Percentiles rank a stretch among this genome's conserved stretches.
These are phyloP conservation scores for Nanorana parkeri DNA, from an alignment of 2,113 vertebrate genomes.

Conservation along the genomic window DNA sequence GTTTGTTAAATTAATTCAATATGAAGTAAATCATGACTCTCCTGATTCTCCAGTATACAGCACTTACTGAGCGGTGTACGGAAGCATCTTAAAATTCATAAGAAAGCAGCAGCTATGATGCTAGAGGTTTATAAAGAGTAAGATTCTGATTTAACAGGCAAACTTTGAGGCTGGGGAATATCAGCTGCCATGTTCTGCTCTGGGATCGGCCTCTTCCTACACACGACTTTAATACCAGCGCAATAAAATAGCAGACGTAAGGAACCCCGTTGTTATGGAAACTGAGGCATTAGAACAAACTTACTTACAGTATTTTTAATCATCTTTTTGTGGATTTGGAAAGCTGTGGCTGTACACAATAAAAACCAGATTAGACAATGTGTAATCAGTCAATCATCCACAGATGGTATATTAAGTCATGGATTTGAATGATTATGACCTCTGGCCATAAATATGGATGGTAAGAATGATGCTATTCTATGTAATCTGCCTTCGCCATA, in stretches of 20 bases:
- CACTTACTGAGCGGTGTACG: too few relatives aligned
- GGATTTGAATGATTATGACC: constrained; percentile 9
- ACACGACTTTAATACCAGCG: background rate
- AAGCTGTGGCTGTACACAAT: constrained; percentile 3
- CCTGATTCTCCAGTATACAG: too few relatives aligned
- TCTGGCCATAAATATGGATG: background rate
- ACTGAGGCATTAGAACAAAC: constrained; percentile 44
- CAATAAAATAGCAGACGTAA: background rate
- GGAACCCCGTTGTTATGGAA: constrained; percentile 48
- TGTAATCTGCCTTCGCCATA: background rate
- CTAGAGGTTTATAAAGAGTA: background rate
- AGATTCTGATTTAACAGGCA: background rate
- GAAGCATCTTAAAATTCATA: too few relatives aligned
- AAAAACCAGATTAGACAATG: constrained; percentile 32
- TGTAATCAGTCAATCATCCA: constrained; percentile 41
- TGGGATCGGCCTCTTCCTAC: background rate
- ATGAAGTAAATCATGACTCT: too few relatives aligned
- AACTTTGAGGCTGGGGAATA: constrained; percentile 8
- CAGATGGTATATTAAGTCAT: constrained; percentile 7
- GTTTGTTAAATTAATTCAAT: too few relatives aligned
- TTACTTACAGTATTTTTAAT: constrained; percentile 41
- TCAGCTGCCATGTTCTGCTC: constrained; percentile 3
- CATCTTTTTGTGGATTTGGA: constrained; percentile 20
- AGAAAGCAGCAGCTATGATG: too few relatives aligned
- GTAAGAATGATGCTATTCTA: background rate